phyloP scores from a whole-genome alignment of 1,140 invertebrate species.

The Magallana gigas region DNA sequence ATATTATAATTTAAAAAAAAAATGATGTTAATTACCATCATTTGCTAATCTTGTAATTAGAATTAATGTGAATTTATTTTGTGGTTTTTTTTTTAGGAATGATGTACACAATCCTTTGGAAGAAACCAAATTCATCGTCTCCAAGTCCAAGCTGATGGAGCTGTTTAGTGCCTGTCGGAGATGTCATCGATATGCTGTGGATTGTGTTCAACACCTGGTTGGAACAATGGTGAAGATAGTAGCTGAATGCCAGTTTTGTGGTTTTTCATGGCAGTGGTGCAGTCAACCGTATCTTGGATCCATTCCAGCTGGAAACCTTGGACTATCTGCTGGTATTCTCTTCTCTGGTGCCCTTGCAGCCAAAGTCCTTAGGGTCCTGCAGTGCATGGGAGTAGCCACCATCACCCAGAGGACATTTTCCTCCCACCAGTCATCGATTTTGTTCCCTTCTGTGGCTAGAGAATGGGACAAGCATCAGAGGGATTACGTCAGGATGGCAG shows the following conservation, averaged over 20 bases:
- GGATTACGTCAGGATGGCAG: neutral
- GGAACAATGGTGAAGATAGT: slow-evolving; percentile 13
- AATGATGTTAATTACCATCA: no score
- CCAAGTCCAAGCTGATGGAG: slow-evolving; percentile 12
- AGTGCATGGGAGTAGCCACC: slow-evolving; percentile 23
- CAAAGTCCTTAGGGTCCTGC: neutral
- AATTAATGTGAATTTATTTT: no score
- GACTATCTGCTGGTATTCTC: slow-evolving; percentile 24
- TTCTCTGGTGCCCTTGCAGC: slow-evolving; percentile 42
- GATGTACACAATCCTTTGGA: neutral
- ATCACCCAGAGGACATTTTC: slow-evolving; percentile 38
- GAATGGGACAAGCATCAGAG: slow-evolving; percentile 42
- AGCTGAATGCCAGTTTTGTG: slow-evolving; percentile 40
- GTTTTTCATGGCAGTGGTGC: neutral
- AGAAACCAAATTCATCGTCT: slow-evolving; percentile 7
- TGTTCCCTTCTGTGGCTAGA: slow-evolving; percentile 30
- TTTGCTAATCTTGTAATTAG: no score
- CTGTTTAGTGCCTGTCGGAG: slow-evolving; percentile 24
- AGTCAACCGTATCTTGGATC: slow-evolving; percentile 39
- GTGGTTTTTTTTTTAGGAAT: no score
- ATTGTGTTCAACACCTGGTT: neutral
- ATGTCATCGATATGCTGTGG: neutral
- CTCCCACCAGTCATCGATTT: slow-evolving; percentile 40
- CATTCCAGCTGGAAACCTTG: slow-evolving; percentile 45
- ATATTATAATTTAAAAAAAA: no score